Base-by-base conservation (phyloP, 2,797 vertebrate species). In the Sebastes itinus region DNA sequence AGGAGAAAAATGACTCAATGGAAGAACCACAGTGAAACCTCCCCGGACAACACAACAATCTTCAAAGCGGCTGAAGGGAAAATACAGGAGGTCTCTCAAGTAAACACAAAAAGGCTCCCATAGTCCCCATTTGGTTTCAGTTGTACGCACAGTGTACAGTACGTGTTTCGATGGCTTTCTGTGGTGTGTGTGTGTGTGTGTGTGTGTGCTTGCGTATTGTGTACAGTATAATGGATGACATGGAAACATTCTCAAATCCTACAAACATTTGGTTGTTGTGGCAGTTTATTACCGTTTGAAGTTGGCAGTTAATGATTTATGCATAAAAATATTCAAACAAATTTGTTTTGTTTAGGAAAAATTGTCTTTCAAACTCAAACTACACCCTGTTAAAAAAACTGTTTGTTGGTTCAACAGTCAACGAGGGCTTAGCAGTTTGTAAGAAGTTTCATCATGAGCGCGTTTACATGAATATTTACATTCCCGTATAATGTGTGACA, bases 291-390 rank as follows among this genome's bases (percentile, higher is more conserved):
- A 84, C 81, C 6, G 62, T 91, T 93, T 93, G 91, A 93, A 92
- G 91, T 94, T 88, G 56, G 77, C 80, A 88, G 85, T 88, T 90
- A 92, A 92, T 91, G 87, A 92, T 92, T 93, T 92, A 91, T 89
- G 81, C 86, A 86, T 82, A 83, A 85, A 86, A 86, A 89, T 80
- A 86, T 89, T 92, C 81, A 91, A 93, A 94, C 91, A 92, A 90
- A 88, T 84, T 60, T 75, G 80, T 90, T 87, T 91, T 91, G 91
- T 92, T 92, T 94, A 79, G 91, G 70, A 92, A 92, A 93, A 82
- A 84, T 63, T 84, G 86, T 91, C 87, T 71, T 72, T 88, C 84
- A 88, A 87, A 84, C 63, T 90, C 78, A 84, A 66, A 85, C 61
- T 80, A 18, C 71, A 59, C 49, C 71, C 42, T 63, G 58, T 62